A percentile compares a stretch with the other conserved stretches of the same genome.
Conservation (phyloP, 2,888 invertebrate species). For the Drosophila quinaria region DNA sequence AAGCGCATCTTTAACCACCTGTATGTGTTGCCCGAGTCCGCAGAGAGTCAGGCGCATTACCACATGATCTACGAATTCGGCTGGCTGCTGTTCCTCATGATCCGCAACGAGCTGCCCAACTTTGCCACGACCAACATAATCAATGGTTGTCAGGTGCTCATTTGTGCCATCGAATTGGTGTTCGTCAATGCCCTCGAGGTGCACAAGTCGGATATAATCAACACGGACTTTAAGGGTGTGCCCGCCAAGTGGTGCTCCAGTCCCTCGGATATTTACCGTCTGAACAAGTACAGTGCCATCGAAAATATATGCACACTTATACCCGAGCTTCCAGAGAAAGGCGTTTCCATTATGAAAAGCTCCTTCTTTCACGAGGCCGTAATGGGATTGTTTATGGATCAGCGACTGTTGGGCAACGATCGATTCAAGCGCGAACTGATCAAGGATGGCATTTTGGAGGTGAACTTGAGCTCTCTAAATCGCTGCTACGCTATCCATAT, state of each 20-base stretch:
- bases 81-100: constrained; percentile 62
- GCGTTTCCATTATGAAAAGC: constrained; percentile 39
- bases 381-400: constrained; percentile 54
- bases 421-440: constrained; percentile 53
- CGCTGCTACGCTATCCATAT: constrained; percentile 53
- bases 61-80: constrained; percentile 64
- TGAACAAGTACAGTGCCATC: constrained; percentile 49
- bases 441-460: constrained; percentile 62
- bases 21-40: constrained; percentile 41
- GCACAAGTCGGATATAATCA: constrained; percentile 46
- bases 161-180: constrained; percentile 63
- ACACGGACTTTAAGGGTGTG: constrained; percentile 45
- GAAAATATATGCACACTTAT: constrained; percentile 44
- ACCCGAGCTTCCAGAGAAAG: constrained; percentile 46
- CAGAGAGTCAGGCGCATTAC: constrained; percentile 40
- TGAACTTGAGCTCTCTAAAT: constrained; percentile 52
- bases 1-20: constrained; percentile 54
- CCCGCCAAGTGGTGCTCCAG: constrained; percentile 50
- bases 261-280: constrained; percentile 33
- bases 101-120: constrained; percentile 60
- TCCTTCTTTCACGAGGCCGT: constrained; percentile 54
- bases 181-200: constrained; percentile 65
- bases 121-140: constrained; percentile 46
- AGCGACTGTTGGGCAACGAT: constrained; percentile 60
- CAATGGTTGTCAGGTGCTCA: constrained; percentile 57